phyloP scores from a whole-genome alignment of 2,797 vertebrate species.

The Melanotaenia maccullochi region DNA sequence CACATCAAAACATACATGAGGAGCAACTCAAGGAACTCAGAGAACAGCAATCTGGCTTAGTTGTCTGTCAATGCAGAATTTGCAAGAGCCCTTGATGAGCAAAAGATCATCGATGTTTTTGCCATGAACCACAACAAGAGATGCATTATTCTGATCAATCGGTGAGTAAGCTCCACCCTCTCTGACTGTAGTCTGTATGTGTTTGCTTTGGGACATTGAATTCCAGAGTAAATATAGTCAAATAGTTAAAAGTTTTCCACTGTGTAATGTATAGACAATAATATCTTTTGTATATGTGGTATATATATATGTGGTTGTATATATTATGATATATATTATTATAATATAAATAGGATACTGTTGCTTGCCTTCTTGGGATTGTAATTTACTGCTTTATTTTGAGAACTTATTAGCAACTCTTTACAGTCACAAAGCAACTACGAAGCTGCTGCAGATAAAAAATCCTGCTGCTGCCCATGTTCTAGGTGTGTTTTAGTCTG shows the following conservation, averaged over 20 bases:
- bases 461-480: slow-evolving; percentile 34
- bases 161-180: neutral
- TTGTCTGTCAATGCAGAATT: neutral
- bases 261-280: neutral
- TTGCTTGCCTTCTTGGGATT: neutral
- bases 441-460: neutral
- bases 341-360: neutral
- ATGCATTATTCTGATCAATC: neutral
- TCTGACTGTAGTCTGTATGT: neutral
- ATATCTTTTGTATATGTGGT: neutral
- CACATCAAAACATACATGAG: neutral
- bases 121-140: neutral
- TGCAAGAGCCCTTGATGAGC: neutral
- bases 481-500: slow-evolving; percentile 11
- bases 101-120: neutral
- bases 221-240: neutral
- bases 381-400: neutral
- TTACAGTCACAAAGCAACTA: neutral
- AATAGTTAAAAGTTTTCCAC: neutral
- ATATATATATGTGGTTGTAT: neutral
- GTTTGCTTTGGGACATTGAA: neutral
- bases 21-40: neutral
- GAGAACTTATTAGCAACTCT: neutral
- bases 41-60: neutral
- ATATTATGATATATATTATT: neutral